Evolutionary conservation across 53 echinoderm and acorn worm species (phyloP).

Genomic region (Pentamera pediparva): DNA sequence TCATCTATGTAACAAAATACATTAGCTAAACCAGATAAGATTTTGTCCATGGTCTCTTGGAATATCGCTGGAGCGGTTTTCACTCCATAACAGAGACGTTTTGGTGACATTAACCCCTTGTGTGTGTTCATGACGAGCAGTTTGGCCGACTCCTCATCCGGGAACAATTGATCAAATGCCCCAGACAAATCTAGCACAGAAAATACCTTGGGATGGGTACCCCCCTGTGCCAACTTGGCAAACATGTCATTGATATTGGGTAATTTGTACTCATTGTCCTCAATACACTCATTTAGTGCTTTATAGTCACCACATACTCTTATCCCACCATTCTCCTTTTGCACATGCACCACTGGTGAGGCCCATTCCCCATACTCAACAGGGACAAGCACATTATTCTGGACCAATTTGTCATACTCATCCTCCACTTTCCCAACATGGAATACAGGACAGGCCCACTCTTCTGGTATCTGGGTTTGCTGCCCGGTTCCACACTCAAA

Average conservation of each 20-base stretch:
- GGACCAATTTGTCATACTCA: slow-evolving; percentile 25
- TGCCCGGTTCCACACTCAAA: not conserved
- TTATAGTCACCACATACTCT: slow-evolving; percentile 51
- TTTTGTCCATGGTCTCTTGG: slow-evolving; percentile 17
- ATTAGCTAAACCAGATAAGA: not conserved
- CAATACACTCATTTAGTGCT: slow-evolving; percentile 29
- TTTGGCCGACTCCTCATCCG: slow-evolving; percentile 12
- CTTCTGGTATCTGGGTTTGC: not conserved
- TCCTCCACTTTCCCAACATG: not conserved
- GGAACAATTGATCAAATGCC: slow-evolving; percentile 21
- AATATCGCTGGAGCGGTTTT: slow-evolving; percentile 38
- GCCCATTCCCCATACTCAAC: slow-evolving; percentile 40
- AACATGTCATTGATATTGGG: slow-evolving; percentile 25
- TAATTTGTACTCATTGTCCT: slow-evolving; percentile 41
- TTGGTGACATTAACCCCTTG: slow-evolving; percentile 14
- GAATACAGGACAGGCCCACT: no score
- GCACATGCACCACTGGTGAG: slow-evolving; percentile 44
- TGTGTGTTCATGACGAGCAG: slow-evolving; percentile 34
- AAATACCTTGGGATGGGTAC: not conserved
- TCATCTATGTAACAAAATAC: slow-evolving; percentile 3
- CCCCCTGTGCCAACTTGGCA: slow-evolving; percentile 8
- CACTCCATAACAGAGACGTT: slow-evolving; percentile 31
- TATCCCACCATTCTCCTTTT: slow-evolving; percentile 27
- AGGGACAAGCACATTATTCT: slow-evolving; percentile 1
- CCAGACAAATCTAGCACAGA: slow-evolving; percentile 32